Percentiles rank a stretch among this genome's conserved stretches.
These are phyloP conservation scores for Volucella inanis DNA, from an alignment of 2,888 invertebrate genomes.

Conservation along the genomic window DNA sequence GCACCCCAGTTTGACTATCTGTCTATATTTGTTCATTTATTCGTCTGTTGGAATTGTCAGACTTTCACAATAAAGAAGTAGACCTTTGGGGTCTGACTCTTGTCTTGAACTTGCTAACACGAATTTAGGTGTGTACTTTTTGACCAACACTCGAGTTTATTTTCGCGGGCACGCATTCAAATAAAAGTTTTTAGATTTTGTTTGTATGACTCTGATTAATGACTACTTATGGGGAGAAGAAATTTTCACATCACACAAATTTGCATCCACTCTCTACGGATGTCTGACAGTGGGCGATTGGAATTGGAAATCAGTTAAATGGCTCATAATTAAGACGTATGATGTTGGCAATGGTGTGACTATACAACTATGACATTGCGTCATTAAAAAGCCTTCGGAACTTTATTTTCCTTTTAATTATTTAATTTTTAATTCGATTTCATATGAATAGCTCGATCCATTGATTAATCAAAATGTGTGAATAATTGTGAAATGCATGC, in stretches of 20 bases:
- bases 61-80: slow-evolving; percentile 49
- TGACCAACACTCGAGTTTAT: slow-evolving; percentile 24
- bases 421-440: neutral
- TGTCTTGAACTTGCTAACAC: neutral
- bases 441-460: neutral
- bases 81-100: slow-evolving; percentile 12
- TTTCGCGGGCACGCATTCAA: slow-evolving; percentile 9
- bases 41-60: neutral
- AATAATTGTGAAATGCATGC: slow-evolving; percentile 6
- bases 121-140: slow-evolving; percentile 9
- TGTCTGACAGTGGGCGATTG: neutral
- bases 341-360: neutral
- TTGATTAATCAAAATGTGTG: neutral
- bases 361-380: neutral
- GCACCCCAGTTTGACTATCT: no score
- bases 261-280: slow-evolving; percentile 3
- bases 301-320: slow-evolving; percentile 13
- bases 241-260: slow-evolving; percentile 3
- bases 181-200: neutral
- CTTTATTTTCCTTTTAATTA: neutral
- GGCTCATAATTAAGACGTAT: slow-evolving; percentile 16
- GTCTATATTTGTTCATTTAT: neutral
- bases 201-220: neutral
- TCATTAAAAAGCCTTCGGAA: neutral
- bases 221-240: slow-evolving; percentile 5